Evolutionary conservation across 2,888 invertebrate species (phyloP).

Genomic region (Sarcophaga variegata): DNA sequence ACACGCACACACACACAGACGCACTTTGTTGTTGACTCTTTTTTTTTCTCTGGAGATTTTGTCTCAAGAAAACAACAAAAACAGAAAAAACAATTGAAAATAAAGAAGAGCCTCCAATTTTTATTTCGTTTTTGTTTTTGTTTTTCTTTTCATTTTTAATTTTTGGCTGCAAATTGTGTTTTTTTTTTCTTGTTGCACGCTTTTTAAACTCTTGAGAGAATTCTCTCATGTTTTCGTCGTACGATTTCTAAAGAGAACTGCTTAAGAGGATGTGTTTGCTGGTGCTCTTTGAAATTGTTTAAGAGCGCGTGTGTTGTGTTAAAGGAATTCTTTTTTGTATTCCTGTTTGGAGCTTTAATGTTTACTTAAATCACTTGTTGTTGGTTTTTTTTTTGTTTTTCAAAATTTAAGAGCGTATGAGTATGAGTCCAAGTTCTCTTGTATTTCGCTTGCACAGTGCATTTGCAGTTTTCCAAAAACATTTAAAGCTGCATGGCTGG

Average conservation of each 20-base stretch:
- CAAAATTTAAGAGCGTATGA: background rate
- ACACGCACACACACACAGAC: background rate
- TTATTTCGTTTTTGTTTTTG: slow-evolving; percentile 6
- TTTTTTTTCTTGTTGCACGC: slow-evolving; percentile 7
- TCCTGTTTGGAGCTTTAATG: slow-evolving; percentile 43
- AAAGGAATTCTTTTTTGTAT: slow-evolving; percentile 43
- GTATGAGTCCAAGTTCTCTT: background rate
- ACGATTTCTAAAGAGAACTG: background rate
- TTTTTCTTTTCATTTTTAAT: slow-evolving; percentile 13
- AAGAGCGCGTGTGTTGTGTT: slow-evolving; percentile 40
- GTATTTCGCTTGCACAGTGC: slow-evolving; percentile 54
- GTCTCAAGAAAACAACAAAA: background rate
- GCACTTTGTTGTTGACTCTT: background rate
- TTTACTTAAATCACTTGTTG: background rate
- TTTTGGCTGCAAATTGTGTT: background rate
- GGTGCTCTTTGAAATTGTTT: slow-evolving; percentile 46
- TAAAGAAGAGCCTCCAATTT: slow-evolving; percentile 33
- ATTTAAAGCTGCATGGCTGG: slow-evolving; percentile 3
- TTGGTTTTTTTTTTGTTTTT: background rate
- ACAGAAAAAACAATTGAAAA: background rate
- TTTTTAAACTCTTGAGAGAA: background rate
- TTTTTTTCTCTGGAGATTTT: background rate
- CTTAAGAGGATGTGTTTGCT: slow-evolving; percentile 13
- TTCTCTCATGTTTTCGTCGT: background rate
- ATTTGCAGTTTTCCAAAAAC: no score